Evolutionary conservation across 2,797 vertebrate genomes (phyloP), one percentile per base, ranked within the genome.

Genomic region (Tamandua tetradactyla): DNA sequence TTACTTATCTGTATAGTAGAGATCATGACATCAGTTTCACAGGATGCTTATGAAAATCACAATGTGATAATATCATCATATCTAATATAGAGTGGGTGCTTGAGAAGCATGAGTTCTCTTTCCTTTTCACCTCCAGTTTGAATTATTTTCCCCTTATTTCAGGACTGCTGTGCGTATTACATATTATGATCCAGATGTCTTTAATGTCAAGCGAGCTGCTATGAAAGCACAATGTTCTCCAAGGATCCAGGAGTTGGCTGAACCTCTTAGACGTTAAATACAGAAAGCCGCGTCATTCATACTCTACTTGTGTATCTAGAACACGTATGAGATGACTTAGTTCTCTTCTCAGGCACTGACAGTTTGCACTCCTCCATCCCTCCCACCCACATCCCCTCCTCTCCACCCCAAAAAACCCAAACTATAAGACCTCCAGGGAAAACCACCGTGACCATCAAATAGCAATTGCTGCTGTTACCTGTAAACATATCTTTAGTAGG

Each of bases 181-280:
- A 40, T 87, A 78, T 0, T 96, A 97, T 0, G 94, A 98, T 30
- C 94, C 96, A 13, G 95, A 97, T 0, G 98, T 94, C 0, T 98
- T 98, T 95, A 95, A 3, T 6, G 98, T 98, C 88, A 98, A 98
- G 88, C 96, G 97, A 23, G 0, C 96, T 42, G 98, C 98, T 87
- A 91, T 97, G 97, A 98, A 96, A 92, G 96, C 98, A 5, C 0
- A 2, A 0, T 98, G 98, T 93, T 97, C 98, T 76, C 55, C 62
- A 0, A 95, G 98, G 78, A 7, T 98, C 61, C 69, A 7, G 11
- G 72, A 97, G 4, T 52, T 98, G 91, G 97, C 98, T 52, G 52
- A n/a, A 75, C 98, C 98, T 0, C 0, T 97, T 47, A 22, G 1
- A 4, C 97, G 6, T 84, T 98, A 95, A 98, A 15, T 13, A 17